Evolutionary conservation across 2,113 vertebrate species (phyloP).

Genomic region (Gobiocypris rarus): DNA sequence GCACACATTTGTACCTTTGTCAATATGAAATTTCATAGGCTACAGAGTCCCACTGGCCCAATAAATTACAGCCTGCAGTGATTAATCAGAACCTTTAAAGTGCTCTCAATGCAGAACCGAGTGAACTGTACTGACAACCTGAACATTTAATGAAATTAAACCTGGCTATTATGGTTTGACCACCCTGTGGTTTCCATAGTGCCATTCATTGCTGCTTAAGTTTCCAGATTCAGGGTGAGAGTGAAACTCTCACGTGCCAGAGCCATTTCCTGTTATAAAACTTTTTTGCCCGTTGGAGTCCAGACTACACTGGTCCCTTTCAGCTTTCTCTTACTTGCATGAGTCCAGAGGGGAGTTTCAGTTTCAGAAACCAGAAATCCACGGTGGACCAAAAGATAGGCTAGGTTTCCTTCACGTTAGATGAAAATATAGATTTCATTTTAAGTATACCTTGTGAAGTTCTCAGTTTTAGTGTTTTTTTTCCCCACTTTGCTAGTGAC

Average conservation of each 20-base stretch:
- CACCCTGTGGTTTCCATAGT: conserved; percentile 15
- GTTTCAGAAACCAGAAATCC: conserved; percentile 55
- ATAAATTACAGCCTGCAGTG: not conserved
- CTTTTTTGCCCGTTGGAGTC: conserved; percentile 20
- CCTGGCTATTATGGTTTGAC: conserved; percentile 30
- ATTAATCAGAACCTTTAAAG: conserved; percentile 3
- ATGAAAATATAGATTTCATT: conserved; percentile 33
- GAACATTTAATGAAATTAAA: conserved; percentile 13
- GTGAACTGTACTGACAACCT: not conserved
- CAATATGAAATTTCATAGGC: not conserved
- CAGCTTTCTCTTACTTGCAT: conserved; percentile 59
- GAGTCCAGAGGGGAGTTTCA: conserved; percentile 9
- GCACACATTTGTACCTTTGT: not conserved
- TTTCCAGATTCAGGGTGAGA: conserved; percentile 20
- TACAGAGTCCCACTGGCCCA: not conserved
- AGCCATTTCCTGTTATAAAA: conserved; percentile 71
- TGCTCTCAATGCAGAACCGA: conserved; percentile 5
- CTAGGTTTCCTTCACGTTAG: conserved; percentile 3
- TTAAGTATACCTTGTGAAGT: not conserved
- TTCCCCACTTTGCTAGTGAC: not conserved
- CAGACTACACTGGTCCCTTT: conserved; percentile 45
- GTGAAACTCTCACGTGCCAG: conserved; percentile 47
- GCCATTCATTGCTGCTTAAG: conserved; percentile 42
- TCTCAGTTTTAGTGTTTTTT: not conserved
- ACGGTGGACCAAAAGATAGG: not conserved